Evolutionary conservation across 1,140 invertebrate genomes (phyloP).

Genomic region (Drosophila bifasciata): DNA sequence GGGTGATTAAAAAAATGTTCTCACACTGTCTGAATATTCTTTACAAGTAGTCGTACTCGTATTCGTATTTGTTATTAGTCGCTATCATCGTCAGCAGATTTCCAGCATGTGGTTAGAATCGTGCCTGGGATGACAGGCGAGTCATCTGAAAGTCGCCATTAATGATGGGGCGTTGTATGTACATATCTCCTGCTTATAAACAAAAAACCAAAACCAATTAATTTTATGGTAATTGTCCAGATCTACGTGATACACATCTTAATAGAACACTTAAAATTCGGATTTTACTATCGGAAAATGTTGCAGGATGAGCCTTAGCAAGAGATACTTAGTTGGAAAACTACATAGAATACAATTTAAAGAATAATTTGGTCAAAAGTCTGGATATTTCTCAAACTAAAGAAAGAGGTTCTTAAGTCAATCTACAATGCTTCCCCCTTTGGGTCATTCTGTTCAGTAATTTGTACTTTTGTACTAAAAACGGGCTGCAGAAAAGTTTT

Average conservation of each 20-base stretch:
- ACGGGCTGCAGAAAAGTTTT: no score
- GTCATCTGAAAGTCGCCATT: slow-evolving; percentile 75
- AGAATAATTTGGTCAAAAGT: no score
- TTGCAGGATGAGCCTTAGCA: background rate
- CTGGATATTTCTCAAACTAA: no score
- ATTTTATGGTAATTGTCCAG: slow-evolving; percentile 42
- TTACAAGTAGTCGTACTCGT: background rate
- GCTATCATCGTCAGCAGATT: slow-evolving; percentile 29
- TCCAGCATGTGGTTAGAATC: slow-evolving; percentile 35
- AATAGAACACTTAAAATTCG: slow-evolving; percentile 12
- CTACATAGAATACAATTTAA: no score
- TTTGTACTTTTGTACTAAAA: no score
- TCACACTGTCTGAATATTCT: slow-evolving; percentile 64
- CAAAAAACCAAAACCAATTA: slow-evolving; percentile 55
- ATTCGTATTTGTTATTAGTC: slow-evolving; percentile 34
- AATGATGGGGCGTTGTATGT: slow-evolving; percentile 52
- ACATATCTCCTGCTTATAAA: slow-evolving; percentile 16
- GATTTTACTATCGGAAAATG: slow-evolving; percentile 4
- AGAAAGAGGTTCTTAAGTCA: no score
- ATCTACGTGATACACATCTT: slow-evolving; percentile 42
- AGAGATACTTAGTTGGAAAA: no score
- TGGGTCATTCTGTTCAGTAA: no score
- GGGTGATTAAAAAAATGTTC: slow-evolving; percentile 67
- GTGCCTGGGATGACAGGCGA: slow-evolving; percentile 65
- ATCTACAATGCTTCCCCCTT: no score